These are phyloP conservation scores for Saccopteryx leptura DNA, from an alignment of 2,113 vertebrate species.

Conservation along the genomic window DNA sequence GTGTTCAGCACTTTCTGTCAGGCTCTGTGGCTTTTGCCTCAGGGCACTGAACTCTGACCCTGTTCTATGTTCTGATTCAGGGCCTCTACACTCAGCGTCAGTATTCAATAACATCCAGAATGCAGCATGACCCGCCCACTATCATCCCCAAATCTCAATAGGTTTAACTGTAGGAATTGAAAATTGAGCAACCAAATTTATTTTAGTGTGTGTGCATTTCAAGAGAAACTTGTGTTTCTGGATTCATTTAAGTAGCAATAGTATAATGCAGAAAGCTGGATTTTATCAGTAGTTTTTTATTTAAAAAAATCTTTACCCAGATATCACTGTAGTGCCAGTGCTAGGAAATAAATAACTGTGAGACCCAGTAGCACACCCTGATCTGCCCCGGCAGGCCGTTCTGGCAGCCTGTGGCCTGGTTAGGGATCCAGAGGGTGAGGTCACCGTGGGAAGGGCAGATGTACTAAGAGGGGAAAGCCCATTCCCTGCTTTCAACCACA, in stretches of 20 bases:
- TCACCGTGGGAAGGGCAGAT: neutral
- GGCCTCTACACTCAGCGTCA: too few species aligned
- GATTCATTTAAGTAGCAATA: neutral
- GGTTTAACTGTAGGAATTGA: neutral
- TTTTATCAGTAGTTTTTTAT: neutral
- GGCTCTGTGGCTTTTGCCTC: too few species aligned
- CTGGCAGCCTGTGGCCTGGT: neutral
- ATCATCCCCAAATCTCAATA: neutral
- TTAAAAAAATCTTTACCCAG: neutral
- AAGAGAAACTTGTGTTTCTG: neutral
- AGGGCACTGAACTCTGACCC: too few species aligned
- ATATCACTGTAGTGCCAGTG: neutral
- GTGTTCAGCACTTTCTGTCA: too few species aligned
- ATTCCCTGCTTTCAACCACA: slow-evolving; percentile 42
- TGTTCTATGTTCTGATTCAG: too few species aligned
- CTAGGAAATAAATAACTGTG: neutral
- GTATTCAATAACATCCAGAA: neutral
- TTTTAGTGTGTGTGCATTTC: neutral
- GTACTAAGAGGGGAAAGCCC: neutral
- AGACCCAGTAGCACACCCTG: rapidly evolving
- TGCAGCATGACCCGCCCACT: neutral
- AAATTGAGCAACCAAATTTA: neutral
- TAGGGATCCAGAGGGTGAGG: neutral
- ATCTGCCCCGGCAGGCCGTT: neutral
- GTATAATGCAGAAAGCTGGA: neutral